A percentile compares a stretch with the other conserved stretches of the same genome.
Conservation (phyloP, 2,888 invertebrate species). For the Machimus atricapillus region DNA sequence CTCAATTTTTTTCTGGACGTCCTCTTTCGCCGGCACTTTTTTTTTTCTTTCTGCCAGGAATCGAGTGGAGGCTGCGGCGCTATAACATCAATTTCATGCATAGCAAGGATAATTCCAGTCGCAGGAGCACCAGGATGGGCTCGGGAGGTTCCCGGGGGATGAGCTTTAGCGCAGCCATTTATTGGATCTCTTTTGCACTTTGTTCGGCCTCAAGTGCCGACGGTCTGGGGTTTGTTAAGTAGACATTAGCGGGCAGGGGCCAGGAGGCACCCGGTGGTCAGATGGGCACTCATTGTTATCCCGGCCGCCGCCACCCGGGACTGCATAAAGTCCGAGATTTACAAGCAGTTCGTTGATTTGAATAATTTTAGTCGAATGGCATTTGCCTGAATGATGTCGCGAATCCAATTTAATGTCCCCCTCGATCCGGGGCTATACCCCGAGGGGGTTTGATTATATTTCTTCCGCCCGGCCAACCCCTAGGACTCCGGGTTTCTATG, state of each 20-base stretch:
- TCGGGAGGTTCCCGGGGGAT: background rate
- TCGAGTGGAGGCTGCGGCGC: background rate
- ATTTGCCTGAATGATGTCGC: slow-evolving; percentile 22
- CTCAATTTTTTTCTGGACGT: background rate
- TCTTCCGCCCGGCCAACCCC: background rate
- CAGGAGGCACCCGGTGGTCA: background rate
- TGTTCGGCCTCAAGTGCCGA: background rate
- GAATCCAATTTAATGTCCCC: slow-evolving; percentile 39
- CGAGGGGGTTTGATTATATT: background rate
- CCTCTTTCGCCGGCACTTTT: background rate
- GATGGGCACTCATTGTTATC: slow-evolving; percentile 2
- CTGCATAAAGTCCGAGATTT: slow-evolving; percentile 14
- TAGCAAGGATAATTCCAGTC: background rate
- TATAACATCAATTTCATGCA: slow-evolving; percentile 17
- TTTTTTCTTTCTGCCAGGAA: background rate
- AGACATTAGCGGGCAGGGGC: background rate
- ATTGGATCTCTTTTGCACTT: slow-evolving; percentile 25
- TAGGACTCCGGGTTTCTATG: background rate
- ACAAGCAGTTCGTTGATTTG: slow-evolving; percentile 40
- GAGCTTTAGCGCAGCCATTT: slow-evolving; percentile 11
- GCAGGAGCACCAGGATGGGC: background rate
- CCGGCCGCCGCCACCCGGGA: background rate
- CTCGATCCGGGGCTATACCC: background rate
- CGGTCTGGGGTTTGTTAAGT: background rate
- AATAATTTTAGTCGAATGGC: slow-evolving; percentile 28